Percentiles rank a stretch among this genome's conserved stretches.
Evolutionary conservation across 2,797 vertebrate species (phyloP).

Genomic region (Enteromius viviparus): DNA sequence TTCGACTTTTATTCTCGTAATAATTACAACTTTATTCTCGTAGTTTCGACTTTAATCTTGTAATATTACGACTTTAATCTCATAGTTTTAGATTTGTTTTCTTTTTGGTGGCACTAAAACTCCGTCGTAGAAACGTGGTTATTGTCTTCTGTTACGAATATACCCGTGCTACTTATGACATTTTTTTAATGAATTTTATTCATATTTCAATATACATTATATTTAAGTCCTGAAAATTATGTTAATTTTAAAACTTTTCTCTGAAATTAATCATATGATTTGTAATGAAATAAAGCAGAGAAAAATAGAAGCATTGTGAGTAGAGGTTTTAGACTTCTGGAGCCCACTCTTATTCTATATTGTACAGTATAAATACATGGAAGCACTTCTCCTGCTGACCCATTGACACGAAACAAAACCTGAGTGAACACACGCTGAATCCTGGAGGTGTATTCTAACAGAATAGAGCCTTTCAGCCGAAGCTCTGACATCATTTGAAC

Average conservation of each 20-base stretch:
- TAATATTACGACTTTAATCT: too few species aligned
- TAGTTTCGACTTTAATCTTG: too few species aligned
- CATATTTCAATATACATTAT: too few species aligned
- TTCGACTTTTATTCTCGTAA: too few species aligned
- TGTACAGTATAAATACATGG: neutral
- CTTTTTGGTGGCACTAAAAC: too few species aligned
- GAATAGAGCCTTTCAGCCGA: slow-evolving; percentile 41
- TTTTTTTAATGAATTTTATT: too few species aligned
- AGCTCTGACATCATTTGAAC: slow-evolving; percentile 47
- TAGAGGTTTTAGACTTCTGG: neutral
- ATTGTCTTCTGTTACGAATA: too few species aligned
- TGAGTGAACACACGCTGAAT: neutral
- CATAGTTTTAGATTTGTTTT: too few species aligned
- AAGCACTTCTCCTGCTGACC: slow-evolving; percentile 1
- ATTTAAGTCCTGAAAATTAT: neutral
- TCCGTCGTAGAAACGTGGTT: too few species aligned
- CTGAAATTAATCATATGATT: neutral
- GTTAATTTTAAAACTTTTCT: neutral
- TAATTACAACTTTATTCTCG: too few species aligned
- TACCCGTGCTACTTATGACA: too few species aligned
- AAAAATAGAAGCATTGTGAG: too few species aligned
- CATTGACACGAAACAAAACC: neutral
- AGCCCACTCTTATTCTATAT: neutral
- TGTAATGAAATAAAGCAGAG: neutral
- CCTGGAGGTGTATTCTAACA: slow-evolving; percentile 10